These are phyloP conservation scores for Nasua narica DNA, from an alignment of 2,797 vertebrate genomes.

Conservation along the genomic window DNA sequence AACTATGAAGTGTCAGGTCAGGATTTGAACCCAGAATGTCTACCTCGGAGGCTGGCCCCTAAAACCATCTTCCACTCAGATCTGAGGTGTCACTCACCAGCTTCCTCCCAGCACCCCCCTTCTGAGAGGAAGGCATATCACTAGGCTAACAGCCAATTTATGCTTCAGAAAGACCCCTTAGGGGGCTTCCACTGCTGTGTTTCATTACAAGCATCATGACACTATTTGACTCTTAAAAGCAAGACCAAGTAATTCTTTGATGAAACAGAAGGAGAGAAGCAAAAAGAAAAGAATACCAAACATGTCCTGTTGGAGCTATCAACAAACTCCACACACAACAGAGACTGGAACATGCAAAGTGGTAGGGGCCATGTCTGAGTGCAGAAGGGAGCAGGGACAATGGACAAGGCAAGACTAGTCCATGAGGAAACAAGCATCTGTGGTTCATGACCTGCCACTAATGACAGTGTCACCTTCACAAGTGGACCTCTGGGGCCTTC, in stretches of 20 bases:
- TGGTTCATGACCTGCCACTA: neutral
- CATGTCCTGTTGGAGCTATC: neutral
- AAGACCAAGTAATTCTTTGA: neutral
- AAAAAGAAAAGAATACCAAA: neutral
- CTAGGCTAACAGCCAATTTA: neutral
- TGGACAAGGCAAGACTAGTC: neutral
- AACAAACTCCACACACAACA: neutral
- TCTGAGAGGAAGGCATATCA: neutral
- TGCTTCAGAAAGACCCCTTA: neutral
- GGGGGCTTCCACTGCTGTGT: neutral
- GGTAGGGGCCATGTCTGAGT: neutral
- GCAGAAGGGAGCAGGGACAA: neutral
- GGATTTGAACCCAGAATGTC: neutral
- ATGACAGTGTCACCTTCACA: neutral
- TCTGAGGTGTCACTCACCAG: neutral
- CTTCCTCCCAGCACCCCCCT: neutral
- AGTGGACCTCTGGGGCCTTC: neutral
- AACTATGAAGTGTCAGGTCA: neutral
- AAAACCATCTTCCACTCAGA: neutral
- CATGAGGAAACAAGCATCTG: neutral
- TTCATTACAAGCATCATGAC: neutral
- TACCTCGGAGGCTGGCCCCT: neutral
- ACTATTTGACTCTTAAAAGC: constrained; percentile 20
- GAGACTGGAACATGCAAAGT: neutral
- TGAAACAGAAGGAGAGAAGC: neutral